Evolutionary conservation across 2,888 invertebrate species (phyloP).

Genomic region (Rotaria macrura): DNA sequence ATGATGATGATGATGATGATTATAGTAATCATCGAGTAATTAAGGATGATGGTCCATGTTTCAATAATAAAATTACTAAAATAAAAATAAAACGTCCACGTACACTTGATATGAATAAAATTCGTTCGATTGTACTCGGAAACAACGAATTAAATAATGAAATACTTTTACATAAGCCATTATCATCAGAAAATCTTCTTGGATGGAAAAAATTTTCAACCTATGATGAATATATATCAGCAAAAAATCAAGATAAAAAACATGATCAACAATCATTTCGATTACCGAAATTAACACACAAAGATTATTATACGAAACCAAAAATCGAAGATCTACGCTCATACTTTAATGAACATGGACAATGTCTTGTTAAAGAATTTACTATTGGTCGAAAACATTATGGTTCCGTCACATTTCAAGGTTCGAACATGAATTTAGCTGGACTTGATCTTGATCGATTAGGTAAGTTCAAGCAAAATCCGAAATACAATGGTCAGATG

Average conservation of each 20-base stretch:
- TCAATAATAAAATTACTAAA: background rate
- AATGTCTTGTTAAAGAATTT: conserved; percentile 31
- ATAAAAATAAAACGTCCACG: background rate
- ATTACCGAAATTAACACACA: background rate
- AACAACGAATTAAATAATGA: background rate
- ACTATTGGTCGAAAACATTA: conserved; percentile 25
- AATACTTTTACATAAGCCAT: background rate
- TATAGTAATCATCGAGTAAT: background rate
- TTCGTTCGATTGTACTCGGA: background rate
- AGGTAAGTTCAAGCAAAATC: background rate
- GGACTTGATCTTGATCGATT: conserved; percentile 18
- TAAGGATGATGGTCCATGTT: background rate
- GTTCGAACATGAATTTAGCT: conserved; percentile 26
- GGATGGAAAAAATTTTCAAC: background rate
- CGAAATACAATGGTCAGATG: no score
- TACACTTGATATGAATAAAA: background rate
- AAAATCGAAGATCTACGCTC: conserved; percentile 6
- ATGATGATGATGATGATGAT: background rate
- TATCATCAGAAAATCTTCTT: background rate
- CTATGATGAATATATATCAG: background rate
- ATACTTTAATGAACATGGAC: conserved; percentile 18
- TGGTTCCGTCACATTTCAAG: conserved; percentile 30
- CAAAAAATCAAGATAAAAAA: background rate
- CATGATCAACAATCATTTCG: background rate
- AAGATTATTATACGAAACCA: conserved; percentile 27